Percentiles rank a stretch among this genome's conserved stretches.
Evolutionary conservation across 2,797 vertebrate species (phyloP).

Genomic region (Lepidocolaptes lacrymiger): DNA sequence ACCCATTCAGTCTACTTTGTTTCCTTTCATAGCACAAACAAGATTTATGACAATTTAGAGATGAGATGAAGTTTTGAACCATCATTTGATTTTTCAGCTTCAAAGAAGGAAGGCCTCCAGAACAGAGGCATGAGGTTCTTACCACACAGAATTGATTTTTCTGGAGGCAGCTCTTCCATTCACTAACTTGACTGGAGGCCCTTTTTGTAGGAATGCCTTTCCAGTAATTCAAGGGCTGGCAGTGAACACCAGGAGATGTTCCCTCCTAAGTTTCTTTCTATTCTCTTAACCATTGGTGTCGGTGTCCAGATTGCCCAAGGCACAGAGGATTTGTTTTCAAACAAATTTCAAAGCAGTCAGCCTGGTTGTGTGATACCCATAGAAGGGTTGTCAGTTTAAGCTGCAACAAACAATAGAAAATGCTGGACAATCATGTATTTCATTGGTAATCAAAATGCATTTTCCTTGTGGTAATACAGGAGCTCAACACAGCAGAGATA

Average conservation of each 20-base stretch:
- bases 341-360: not conserved
- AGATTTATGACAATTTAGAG: slow-evolving; percentile 61
- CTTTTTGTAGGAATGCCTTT: slow-evolving; percentile 32
- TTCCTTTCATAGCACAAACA: slow-evolving; percentile 43
- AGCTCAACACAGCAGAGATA: not conserved
- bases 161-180: slow-evolving; percentile 50
- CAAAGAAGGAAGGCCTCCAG: slow-evolving; percentile 40
- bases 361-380: not conserved
- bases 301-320: slow-evolving; percentile 48
- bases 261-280: slow-evolving; percentile 15
- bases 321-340: not conserved
- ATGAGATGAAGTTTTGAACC: slow-evolving; percentile 63
- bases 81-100: slow-evolving; percentile 51
- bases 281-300: rapidly evolving
- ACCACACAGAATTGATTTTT: slow-evolving; percentile 59
- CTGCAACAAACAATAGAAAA: not conserved
- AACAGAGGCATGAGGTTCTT: slow-evolving; percentile 3
- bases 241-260: not conserved
- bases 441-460: not conserved
- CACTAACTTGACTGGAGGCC: slow-evolving; percentile 33
- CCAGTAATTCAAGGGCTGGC: slow-evolving; percentile 37
- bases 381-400: not conserved
- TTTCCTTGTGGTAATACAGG: not conserved
- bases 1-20: slow-evolving; percentile 9
- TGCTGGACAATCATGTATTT: not conserved